Percentiles rank a stretch among this genome's conserved stretches.
These are phyloP conservation scores for Tragulus kanchil DNA, from an alignment of 2,113 vertebrate species.

Conservation along the genomic window DNA sequence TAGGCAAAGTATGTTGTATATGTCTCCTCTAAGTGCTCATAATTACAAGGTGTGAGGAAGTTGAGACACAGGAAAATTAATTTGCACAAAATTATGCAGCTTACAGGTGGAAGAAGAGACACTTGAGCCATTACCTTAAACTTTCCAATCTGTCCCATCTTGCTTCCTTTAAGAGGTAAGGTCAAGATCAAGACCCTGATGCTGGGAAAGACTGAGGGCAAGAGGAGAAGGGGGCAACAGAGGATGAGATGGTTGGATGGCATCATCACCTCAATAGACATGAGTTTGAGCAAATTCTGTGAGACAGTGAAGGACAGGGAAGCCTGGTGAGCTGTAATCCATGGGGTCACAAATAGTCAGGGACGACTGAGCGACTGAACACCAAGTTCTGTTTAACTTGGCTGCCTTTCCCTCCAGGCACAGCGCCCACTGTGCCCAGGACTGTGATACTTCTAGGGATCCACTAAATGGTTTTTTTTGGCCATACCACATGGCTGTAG, in stretches of 20 bases:
- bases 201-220: not conserved
- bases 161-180: not conserved
- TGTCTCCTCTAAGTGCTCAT: constrained; percentile 30
- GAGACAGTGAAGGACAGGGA: not conserved
- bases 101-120: not conserved
- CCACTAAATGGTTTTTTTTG: not conserved
- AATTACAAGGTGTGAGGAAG: not conserved
- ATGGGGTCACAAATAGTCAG: not conserved
- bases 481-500: not conserved
- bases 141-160: not conserved
- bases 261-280: not conserved
- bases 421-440: not conserved
- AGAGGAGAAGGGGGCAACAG: not conserved
- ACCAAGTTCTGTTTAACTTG: not conserved
- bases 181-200: not conserved
- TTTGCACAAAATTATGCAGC: not conserved
- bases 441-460: not conserved
- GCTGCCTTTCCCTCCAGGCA: not conserved
- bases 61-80: not conserved
- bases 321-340: not conserved
- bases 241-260: not conserved
- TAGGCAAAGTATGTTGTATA: not conserved
- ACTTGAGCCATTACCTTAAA: not conserved
- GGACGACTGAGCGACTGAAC: not conserved
- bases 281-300: not conserved